phyloP scores from a whole-genome alignment of 2,888 invertebrate species.

The Drosophila fungiperda region DNA sequence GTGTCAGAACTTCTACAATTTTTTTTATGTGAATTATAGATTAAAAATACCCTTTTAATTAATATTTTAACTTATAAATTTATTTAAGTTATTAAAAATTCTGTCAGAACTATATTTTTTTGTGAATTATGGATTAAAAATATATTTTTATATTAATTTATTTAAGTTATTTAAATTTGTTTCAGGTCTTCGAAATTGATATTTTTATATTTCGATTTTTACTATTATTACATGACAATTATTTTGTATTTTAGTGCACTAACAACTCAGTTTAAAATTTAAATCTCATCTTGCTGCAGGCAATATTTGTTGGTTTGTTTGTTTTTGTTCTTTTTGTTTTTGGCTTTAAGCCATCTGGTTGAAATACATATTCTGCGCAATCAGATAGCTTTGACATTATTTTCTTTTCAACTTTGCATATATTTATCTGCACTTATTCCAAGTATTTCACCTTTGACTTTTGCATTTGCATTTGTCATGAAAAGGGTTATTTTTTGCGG shows the following conservation, averaged over 20 bases:
- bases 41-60: no score
- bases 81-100: no score
- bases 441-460: not conserved
- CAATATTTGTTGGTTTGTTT: not conserved
- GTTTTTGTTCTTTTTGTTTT: no score
- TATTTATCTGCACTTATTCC: not conserved
- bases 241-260: not conserved
- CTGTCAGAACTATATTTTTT: no score
- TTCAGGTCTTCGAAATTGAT: not conserved
- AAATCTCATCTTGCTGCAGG: not conserved
- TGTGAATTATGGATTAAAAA: no score
- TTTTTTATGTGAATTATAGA: not conserved
- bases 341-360: not conserved
- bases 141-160: no score
- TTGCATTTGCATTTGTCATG: not conserved
- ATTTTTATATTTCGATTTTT: not conserved
- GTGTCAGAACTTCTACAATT: no score
- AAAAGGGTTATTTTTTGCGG: not conserved
- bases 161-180: no score
- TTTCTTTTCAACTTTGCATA: not conserved
- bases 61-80: no score
- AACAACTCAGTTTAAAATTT: not conserved
- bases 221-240: not conserved
- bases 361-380: not conserved
- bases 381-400: not conserved